A percentile compares a stretch with the other conserved stretches of the same genome.
Evolutionary conservation across 1,140 invertebrate genomes (phyloP).

Genomic region (Monomorium pharaonis): DNA sequence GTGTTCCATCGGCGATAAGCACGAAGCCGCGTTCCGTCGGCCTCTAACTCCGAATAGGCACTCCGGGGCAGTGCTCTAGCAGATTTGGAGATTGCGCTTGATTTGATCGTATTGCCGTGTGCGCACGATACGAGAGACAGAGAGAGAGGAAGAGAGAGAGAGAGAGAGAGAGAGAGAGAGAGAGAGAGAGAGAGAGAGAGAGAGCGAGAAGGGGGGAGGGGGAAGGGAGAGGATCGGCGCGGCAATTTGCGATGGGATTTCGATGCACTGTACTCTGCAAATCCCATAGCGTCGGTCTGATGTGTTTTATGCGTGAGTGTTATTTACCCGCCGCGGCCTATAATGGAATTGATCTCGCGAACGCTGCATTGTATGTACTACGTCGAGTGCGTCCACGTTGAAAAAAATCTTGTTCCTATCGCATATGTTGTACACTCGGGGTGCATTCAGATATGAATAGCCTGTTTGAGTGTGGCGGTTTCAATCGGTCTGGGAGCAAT

Average conservation of each 20-base stretch:
- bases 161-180: not conserved
- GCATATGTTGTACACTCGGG: conserved; percentile 38
- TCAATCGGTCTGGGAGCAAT: conserved; percentile 25
- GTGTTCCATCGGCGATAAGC: conserved; percentile 63
- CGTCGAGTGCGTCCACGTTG: conserved; percentile 40
- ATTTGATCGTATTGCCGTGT: conserved; percentile 55
- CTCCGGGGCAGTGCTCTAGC: conserved; percentile 40
- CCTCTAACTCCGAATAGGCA: conserved; percentile 57
- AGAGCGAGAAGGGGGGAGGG: not conserved
- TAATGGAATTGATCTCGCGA: conserved; percentile 56
- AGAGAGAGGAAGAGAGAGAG: conserved; percentile 6
- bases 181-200: not conserved
- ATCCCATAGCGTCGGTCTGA: conserved; percentile 56
- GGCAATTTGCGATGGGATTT: conserved; percentile 60
- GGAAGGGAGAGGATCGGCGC: not conserved
- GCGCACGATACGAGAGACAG: not conserved
- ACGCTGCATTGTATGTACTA: conserved; percentile 49
- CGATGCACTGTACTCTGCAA: conserved; percentile 35
- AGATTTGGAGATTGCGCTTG: conserved; percentile 69
- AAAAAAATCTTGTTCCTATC: conserved; percentile 56
- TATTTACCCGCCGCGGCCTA: conserved; percentile 57
- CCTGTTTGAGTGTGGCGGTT: conserved; percentile 19
- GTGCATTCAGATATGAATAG: conserved; percentile 45
- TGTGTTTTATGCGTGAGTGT: conserved; percentile 59
- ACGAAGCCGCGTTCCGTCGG: conserved; percentile 35